phyloP scores from a whole-genome alignment of 2,797 vertebrate species.

The Girardinus metallicus region DNA sequence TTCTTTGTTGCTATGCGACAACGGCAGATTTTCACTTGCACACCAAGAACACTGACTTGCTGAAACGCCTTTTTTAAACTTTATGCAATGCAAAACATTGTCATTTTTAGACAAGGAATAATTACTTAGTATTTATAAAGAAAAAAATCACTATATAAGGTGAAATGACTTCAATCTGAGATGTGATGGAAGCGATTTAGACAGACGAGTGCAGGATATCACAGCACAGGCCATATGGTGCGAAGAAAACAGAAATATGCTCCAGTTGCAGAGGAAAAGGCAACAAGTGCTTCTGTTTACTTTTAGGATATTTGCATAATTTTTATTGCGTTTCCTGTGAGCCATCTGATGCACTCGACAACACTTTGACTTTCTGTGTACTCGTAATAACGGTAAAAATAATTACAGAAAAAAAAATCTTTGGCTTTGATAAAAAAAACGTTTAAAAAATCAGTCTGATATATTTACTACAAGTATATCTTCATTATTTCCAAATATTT shows the following conservation, averaged over 20 bases:
- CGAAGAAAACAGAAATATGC: slow-evolving; percentile 8
- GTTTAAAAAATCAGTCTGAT: background rate
- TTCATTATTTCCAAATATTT: background rate
- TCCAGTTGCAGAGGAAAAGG: slow-evolving; percentile 15
- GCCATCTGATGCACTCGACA: background rate
- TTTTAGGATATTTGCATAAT: background rate
- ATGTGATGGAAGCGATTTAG: slow-evolving; percentile 17
- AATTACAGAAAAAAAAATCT: background rate
- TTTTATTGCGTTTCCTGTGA: background rate
- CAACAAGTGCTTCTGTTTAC: slow-evolving; percentile 11
- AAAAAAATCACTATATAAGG: background rate
- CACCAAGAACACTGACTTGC: background rate
- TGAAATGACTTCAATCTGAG: slow-evolving; percentile 51
- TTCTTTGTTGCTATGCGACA: slow-evolving; percentile 27
- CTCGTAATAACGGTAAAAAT: background rate
- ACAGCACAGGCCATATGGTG: slow-evolving; percentile 19
- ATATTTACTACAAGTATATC: background rate
- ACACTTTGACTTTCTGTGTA: background rate
- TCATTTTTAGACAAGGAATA: background rate
- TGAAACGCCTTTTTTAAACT: background rate
- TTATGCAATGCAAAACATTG: background rate
- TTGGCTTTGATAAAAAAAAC: background rate
- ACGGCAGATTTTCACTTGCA: background rate
- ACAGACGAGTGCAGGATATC: slow-evolving; percentile 44
- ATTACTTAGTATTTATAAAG: background rate